Evolutionary conservation across 2,888 invertebrate species (phyloP).

Genomic region (Caenorhabditis parvicauda): DNA sequence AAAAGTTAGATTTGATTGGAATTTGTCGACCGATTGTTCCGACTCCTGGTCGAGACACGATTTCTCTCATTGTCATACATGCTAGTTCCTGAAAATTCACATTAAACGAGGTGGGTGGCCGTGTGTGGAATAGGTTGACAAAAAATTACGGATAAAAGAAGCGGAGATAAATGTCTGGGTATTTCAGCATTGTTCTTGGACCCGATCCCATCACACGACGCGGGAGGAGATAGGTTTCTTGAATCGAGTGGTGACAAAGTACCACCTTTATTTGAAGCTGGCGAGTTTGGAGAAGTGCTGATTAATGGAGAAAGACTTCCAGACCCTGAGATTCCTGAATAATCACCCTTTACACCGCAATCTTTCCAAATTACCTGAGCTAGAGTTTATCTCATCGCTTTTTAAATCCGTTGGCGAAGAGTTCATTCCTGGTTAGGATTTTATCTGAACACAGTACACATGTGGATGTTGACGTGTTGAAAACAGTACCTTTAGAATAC

Average conservation of each 20-base stretch:
- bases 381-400: too few relatives aligned
- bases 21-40: conserved; percentile 45
- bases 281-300: conserved; percentile 12
- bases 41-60: conserved; percentile 44
- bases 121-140: too few relatives aligned
- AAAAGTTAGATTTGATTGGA: conserved; percentile 52
- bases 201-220: conserved; percentile 6
- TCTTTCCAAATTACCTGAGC: too few relatives aligned
- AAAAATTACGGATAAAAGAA: conserved; percentile 24
- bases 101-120: not conserved
- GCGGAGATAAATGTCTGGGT: conserved; percentile 31
- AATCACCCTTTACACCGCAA: too few relatives aligned
- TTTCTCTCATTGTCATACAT: conserved; percentile 43
- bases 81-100: conserved; percentile 35
- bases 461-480: too few relatives aligned
- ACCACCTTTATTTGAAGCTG: conserved; percentile 1
- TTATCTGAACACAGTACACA: too few relatives aligned
- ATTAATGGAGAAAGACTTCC: conserved; percentile 25
- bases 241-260: conserved; percentile 17
- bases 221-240: conserved; percentile 23
- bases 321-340: conserved; percentile 34
- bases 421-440: too few relatives aligned
- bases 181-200: conserved; percentile 18
- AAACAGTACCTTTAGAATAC: too few relatives aligned
- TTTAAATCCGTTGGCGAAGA: too few relatives aligned